Evolutionary conservation across 2,797 vertebrate genomes (phyloP).

Genomic region (Coregonus ussuriensis): DNA sequence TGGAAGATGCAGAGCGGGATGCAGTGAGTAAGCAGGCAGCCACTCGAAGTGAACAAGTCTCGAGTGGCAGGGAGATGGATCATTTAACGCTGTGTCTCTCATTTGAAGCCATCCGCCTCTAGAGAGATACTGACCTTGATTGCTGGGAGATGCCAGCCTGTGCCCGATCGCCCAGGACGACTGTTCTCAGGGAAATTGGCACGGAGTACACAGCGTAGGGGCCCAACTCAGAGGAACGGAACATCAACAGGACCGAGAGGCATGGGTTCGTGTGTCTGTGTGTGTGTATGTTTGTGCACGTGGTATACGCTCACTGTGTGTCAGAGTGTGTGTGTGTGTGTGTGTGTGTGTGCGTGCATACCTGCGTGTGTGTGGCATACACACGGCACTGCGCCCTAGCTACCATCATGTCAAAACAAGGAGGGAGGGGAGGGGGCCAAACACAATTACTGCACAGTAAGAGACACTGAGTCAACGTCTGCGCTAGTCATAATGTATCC

Average conservation of each 20-base stretch:
- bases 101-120: slow-evolving; percentile 36
- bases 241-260: neutral
- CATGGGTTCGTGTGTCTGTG: neutral
- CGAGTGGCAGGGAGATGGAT: slow-evolving; percentile 42
- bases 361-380: neutral
- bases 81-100: slow-evolving; percentile 49
- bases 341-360: too few species aligned
- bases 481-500: neutral
- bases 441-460: neutral
- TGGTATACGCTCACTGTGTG: neutral
- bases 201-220: neutral
- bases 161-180: slow-evolving; percentile 17
- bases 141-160: slow-evolving; percentile 21
- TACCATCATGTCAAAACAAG: neutral
- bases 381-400: neutral
- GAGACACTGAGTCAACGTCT: neutral
- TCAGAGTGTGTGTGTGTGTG: too few species aligned
- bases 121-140: slow-evolving; percentile 54
- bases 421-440: neutral
- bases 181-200: slow-evolving; percentile 3
- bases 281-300: neutral
- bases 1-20: slow-evolving; percentile 4
- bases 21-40: slow-evolving; percentile 13
- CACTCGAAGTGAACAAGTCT: slow-evolving; percentile 11
- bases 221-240: slow-evolving; percentile 8